A percentile compares a stretch with the other conserved stretches of the same genome.
These are phyloP conservation scores for Ibycter americanus DNA, from an alignment of 2,797 vertebrate genomes.

Conservation along the genomic window DNA sequence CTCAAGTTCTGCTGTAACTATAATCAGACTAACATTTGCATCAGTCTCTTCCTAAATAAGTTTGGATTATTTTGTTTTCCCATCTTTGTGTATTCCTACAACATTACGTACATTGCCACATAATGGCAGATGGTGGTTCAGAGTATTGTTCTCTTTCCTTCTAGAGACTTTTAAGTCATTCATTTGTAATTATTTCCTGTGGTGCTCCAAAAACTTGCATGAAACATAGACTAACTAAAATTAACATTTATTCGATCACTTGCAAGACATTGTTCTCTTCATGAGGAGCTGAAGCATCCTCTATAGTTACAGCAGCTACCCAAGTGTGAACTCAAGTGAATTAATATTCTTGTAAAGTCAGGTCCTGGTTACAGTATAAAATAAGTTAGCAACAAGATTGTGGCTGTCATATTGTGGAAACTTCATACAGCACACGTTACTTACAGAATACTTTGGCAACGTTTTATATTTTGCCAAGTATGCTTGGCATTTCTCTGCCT, in stretches of 20 bases:
- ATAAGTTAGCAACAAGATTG: background rate
- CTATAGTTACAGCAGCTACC: background rate
- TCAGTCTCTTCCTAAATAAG: background rate
- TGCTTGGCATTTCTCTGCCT: background rate
- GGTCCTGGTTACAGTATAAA: background rate
- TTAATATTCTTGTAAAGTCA: background rate
- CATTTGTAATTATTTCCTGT: background rate
- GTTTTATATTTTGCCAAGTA: background rate
- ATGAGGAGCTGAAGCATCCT: background rate
- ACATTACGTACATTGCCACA: too few relatives aligned
- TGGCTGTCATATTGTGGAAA: background rate
- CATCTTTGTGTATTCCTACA: background rate
- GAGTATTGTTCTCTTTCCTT: background rate
- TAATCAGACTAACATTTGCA: background rate
- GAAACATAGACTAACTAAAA: background rate
- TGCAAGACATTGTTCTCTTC: background rate
- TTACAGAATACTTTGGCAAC: background rate
- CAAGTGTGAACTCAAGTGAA: background rate
- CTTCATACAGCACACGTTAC: background rate
- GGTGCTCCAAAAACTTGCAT: background rate
- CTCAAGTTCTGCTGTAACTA: background rate
- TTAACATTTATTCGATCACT: background rate
- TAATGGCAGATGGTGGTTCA: background rate
- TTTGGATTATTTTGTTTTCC: background rate
- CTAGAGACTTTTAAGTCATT: background rate